Evolutionary conservation across 2,113 vertebrate species (phyloP), one percentile per base, ranked within the genome.

Genomic region (Odontophorus gujanensis): DNA sequence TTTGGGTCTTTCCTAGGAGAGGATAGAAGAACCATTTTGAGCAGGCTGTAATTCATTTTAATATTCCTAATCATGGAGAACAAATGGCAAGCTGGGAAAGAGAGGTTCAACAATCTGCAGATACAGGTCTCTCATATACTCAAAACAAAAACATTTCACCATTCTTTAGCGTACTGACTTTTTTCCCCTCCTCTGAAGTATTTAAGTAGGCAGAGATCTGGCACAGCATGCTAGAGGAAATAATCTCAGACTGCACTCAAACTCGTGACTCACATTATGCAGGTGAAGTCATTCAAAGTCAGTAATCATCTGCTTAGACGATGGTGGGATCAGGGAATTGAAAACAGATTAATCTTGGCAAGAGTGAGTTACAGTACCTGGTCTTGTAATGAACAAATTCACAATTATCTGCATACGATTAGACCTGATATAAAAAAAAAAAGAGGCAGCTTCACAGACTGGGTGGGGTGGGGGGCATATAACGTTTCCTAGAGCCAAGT

Each of bases 91-190:
- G 21, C 38, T 81, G 42, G 36, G 68, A 75, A 87, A 6, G 7
- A 92, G 47, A 55, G 1, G 0, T 65, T 72, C 81, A 90, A 78
- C 79, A 88, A 48, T 83, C 73, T 92, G 79, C 85, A 95, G 80
- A 91, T 71, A 78, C 1, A 85, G 55, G 59, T 77, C 36, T 87
- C 87, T 87, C 80, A 89, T 74, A 36, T n/a, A 62, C 53, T 85
- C 72, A 91, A 93, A 95, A 87, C 80, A 93, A 95, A 94, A 83
- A 76, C 59, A 38, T 68, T 76, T 91, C 85, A 85, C 90, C 82
- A 83, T 91, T 91, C 69, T 83, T 55, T 81, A 85, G 78, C 45
- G 67, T 40, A 57, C 85, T 78, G 50, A 79, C 42, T 55, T 78
- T 40, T 16, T 14, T 8, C 47, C 62, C 42, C 42, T 76, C 75